Evolutionary conservation across 2,888 invertebrate genomes (phyloP).

Genomic region (Sarcophaga variegata): DNA sequence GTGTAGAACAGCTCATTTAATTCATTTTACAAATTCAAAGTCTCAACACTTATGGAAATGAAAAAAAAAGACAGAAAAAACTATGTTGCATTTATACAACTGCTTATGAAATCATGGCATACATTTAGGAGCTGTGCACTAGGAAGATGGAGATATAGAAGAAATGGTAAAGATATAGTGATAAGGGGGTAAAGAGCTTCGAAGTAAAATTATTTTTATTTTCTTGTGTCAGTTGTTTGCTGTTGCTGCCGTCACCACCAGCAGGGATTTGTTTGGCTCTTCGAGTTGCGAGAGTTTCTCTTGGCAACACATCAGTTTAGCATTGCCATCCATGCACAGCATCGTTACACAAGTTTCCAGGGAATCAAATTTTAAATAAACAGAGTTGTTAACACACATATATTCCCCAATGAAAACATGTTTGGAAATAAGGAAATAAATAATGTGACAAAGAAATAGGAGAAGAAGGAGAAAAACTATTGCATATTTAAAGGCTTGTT

Average conservation of each 20-base stretch:
- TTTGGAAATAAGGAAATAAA: no score
- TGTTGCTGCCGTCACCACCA: no score
- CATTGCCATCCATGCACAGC: no score
- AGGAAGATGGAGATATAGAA: neutral
- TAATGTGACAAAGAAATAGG: neutral
- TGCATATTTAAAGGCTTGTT: slow-evolving; percentile 51
- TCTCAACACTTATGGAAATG: neutral
- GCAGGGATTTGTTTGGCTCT: no score
- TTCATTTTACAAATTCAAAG: neutral
- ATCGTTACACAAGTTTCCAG: slow-evolving; percentile 1
- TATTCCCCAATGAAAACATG: no score
- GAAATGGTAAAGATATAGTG: neutral
- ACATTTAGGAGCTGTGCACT: slow-evolving; percentile 24
- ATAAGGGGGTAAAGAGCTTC: neutral
- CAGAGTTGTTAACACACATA: neutral
- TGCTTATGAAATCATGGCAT: slow-evolving; percentile 26
- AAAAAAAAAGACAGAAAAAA: neutral
- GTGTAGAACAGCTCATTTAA: neutral
- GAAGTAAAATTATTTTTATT: no score
- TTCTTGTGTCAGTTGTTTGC: no score
- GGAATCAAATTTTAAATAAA: slow-evolving; percentile 23
- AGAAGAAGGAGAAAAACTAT: slow-evolving; percentile 28
- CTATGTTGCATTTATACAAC: slow-evolving; percentile 1
- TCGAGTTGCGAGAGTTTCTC: no score
- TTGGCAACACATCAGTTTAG: no score